Conservation (phyloP, 2,113 vertebrate genomes). For the Sakesphorus luctuosus region DNA sequence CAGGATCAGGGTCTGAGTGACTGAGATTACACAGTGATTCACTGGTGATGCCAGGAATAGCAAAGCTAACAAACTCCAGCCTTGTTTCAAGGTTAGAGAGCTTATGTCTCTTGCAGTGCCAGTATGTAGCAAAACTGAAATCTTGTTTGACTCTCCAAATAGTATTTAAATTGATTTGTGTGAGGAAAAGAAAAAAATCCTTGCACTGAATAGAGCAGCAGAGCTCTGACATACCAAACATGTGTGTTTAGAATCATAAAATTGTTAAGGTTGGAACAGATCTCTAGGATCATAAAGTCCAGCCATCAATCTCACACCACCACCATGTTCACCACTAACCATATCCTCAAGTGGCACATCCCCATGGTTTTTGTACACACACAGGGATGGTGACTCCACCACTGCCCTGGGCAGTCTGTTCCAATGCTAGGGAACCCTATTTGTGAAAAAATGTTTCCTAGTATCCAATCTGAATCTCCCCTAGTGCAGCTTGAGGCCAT, state of each 20-base stretch:
- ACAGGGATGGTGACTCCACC: not conserved
- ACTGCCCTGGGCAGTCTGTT: not conserved
- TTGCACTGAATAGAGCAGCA: not conserved
- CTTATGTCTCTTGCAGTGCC: not conserved
- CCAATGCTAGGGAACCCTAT: not conserved
- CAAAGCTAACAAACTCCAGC: constrained; percentile 18
- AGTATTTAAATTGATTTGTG: not conserved
- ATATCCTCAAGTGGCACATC: not conserved
- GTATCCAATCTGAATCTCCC: not conserved
- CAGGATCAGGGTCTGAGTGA: constrained; percentile 1
- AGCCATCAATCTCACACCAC: not conserved
- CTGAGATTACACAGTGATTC: constrained; percentile 23
- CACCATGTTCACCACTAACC: not conserved
- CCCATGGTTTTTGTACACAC: not conserved
- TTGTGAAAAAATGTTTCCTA: not conserved
- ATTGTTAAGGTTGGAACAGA: not conserved
- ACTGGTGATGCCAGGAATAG: constrained; percentile 22
- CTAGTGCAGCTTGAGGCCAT: not conserved
- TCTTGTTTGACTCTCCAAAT: not conserved
- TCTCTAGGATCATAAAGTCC: not conserved
- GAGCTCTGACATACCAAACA: not conserved
- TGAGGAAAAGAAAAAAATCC: not conserved
- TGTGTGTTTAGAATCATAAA: not conserved
- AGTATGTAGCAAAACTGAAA: not conserved
- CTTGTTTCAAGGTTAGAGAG: constrained; percentile 47